Conservation (phyloP, 2,797 vertebrate species). For the Rhinogobio ventralis region DNA sequence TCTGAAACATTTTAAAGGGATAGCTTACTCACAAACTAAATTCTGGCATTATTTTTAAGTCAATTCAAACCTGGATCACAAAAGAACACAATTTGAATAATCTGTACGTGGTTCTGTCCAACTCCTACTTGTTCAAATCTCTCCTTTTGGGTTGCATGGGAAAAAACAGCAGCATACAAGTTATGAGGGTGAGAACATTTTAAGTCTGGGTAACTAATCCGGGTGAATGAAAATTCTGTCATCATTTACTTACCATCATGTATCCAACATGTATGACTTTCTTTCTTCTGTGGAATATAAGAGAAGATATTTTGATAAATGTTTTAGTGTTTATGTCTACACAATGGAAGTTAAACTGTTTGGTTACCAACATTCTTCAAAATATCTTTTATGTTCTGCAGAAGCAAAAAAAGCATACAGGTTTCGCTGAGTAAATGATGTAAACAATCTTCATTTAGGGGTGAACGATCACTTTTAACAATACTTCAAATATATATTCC, state of each 20-base stretch:
- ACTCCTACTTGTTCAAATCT: not conserved
- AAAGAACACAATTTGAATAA: not conserved
- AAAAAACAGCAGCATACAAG: not conserved
- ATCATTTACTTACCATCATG: not conserved
- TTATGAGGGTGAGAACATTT: not conserved
- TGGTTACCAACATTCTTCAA: not conserved
- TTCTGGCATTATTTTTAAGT: not conserved
- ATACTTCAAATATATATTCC: not conserved
- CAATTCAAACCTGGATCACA: not conserved
- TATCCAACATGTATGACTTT: not conserved
- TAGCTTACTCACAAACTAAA: not conserved
- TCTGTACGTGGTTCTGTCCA: not conserved
- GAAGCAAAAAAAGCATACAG: not conserved
- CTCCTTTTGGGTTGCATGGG: not conserved
- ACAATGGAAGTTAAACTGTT: not conserved
- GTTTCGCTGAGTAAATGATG: not conserved
- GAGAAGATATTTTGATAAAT: not conserved
- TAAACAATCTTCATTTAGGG: not conserved
- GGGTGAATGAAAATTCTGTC: not conserved
- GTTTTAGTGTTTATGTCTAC: not conserved
- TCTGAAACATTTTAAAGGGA: not conserved
- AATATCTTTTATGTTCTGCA: not conserved
- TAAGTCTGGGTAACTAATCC: not conserved
- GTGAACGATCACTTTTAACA: not conserved
- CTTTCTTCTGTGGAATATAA: not conserved